phyloP scores from a whole-genome alignment of 2,797 vertebrate genomes.

The Melanogrammus aeglefinus region DNA sequence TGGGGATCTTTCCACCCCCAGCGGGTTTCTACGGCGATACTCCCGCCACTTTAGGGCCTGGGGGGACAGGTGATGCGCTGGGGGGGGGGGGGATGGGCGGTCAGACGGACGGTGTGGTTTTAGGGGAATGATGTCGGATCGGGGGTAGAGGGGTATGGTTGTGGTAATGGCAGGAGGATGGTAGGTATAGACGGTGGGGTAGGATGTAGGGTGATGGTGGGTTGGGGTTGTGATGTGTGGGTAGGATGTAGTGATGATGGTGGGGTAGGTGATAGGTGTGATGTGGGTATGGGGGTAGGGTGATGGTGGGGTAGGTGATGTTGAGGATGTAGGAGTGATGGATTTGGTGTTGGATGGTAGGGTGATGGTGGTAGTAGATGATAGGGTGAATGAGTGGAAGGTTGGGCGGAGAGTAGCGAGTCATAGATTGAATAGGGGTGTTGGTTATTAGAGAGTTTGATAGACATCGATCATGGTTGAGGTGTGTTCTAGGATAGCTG shows the following conservation, averaged over 20 bases:
- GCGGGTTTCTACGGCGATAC: conserved; percentile 90
- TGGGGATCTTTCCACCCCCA: conserved; percentile 77
- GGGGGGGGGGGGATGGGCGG: neutral
- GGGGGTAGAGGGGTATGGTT: conserved; percentile 31
- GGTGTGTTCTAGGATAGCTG: no score
- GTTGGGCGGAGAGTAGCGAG: no score
- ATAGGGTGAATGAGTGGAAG: no score
- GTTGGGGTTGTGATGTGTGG: no score
- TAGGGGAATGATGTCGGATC: conserved; percentile 1
- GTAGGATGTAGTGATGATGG: neutral
- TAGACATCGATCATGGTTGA: no score
- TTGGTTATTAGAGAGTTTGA: no score
- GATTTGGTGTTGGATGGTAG: neutral
- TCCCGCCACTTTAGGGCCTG: conserved; percentile 97
- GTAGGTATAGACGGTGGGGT: neutral
- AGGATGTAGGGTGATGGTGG: neutral
- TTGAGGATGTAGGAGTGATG: neutral
- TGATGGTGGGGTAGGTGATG: neutral
- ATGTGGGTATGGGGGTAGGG: neutral
- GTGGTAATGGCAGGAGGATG: conserved; percentile 28
- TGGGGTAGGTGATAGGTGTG: conserved; percentile 7
- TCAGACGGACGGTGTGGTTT: conserved; percentile 10
- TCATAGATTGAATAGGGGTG: no score
- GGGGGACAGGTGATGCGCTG: conserved; percentile 93
- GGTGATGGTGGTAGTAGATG: neutral